These are phyloP conservation scores for Creontiades dilutus DNA, from an alignment of 2,888 invertebrate species.

Conservation along the genomic window DNA sequence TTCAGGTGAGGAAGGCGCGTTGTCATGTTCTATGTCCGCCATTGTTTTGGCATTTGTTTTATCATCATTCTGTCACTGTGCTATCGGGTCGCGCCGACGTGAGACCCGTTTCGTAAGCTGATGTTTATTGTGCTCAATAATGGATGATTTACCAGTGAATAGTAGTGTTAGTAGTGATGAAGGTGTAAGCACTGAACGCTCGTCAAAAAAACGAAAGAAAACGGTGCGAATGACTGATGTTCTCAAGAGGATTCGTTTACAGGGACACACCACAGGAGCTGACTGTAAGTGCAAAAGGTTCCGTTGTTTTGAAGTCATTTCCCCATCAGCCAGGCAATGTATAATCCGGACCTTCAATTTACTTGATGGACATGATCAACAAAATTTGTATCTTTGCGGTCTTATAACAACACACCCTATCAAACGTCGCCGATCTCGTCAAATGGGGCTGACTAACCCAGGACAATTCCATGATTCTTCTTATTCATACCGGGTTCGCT, in stretches of 20 bases:
- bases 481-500: background rate
- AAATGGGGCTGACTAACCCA: background rate
- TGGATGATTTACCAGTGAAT: too few species aligned
- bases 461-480: background rate
- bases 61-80: too few species aligned
- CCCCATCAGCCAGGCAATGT: background rate
- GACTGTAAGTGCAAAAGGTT: background rate
- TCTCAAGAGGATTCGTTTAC: background rate
- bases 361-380: background rate
- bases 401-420: background rate
- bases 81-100: too few species aligned
- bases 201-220: constrained; percentile 9
- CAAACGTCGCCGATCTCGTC: background rate
- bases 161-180: too few species aligned
- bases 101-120: too few species aligned
- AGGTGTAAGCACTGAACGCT: too few species aligned
- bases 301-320: background rate
- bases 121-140: too few species aligned
- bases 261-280: background rate
- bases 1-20: too few species aligned
- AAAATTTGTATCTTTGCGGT: background rate
- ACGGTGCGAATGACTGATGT: background rate
- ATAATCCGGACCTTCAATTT: background rate
- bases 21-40: too few species aligned
- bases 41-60: too few species aligned